phyloP scores from a whole-genome alignment of 2,113 vertebrate species.

The Cyanoramphus novaezelandiae region DNA sequence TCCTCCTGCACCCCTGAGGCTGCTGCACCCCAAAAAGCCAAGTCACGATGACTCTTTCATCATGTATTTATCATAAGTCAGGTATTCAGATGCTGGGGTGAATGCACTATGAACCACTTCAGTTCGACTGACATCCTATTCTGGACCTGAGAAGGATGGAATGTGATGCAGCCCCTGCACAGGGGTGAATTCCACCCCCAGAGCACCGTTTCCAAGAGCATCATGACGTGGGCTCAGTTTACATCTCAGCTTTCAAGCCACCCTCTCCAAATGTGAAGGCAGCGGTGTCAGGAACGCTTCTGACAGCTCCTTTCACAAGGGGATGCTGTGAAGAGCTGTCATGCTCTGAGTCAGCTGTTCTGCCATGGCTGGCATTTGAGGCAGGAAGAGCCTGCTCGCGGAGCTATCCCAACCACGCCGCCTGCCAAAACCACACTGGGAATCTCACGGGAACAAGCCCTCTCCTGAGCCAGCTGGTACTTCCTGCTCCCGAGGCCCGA shows the following conservation, averaged over 20 bases:
- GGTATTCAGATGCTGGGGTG: not conserved
- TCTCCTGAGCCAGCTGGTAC: slow-evolving; percentile 3
- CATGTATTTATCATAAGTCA: not conserved
- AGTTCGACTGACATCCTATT: not conserved
- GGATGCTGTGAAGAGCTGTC: slow-evolving; percentile 40
- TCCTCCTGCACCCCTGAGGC: not conserved
- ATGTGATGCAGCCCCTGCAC: not conserved
- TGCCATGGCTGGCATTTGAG: not conserved
- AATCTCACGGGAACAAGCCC: not conserved
- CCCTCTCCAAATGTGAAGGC: not conserved
- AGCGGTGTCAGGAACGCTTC: not conserved
- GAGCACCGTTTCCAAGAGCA: not conserved
- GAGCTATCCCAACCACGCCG: not conserved
- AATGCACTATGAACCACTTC: accelerated
- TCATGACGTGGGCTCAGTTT: not conserved
- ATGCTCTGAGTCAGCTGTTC: slow-evolving; percentile 50
- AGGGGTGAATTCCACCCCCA: not conserved
- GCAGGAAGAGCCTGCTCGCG: not conserved
- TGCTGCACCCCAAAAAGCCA: not conserved
- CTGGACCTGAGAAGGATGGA: not conserved
- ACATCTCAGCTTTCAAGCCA: not conserved
- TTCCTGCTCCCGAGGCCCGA: slow-evolving; percentile 44
- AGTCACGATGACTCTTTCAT: not conserved
- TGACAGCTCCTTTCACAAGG: not conserved
- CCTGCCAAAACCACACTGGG: slow-evolving; percentile 3